These are phyloP conservation scores for Timema podura DNA, from an alignment of 2,888 invertebrate genomes.

Conservation along the genomic window DNA sequence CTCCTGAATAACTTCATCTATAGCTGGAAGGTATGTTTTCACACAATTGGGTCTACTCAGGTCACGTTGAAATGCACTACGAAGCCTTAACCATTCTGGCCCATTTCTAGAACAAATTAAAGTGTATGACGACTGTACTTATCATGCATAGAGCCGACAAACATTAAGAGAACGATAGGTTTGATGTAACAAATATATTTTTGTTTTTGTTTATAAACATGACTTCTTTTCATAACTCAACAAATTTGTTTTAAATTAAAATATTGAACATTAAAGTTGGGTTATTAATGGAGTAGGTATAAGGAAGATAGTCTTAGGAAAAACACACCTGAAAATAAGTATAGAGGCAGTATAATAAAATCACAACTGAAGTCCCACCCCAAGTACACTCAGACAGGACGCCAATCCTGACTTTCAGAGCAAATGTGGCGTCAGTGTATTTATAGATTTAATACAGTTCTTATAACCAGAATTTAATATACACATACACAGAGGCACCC, in stretches of 20 bases:
- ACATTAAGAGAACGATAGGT: too few species aligned
- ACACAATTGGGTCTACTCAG: slow-evolving; percentile 70
- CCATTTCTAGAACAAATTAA: slow-evolving; percentile 65
- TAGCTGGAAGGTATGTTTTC: slow-evolving; percentile 58
- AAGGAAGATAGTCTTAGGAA: not conserved
- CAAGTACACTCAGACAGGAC: too few species aligned
- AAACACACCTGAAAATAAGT: not conserved
- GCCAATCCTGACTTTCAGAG: too few species aligned
- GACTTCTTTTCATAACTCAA: not conserved
- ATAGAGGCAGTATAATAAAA: not conserved
- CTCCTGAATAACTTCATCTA: slow-evolving; percentile 61
- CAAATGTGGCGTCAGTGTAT: too few species aligned
- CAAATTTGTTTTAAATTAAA: not conserved
- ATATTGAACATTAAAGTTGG: too few species aligned
- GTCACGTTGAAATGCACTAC: slow-evolving; percentile 75
- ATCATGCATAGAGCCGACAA: too few species aligned
- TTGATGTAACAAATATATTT: too few species aligned
- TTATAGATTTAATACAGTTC: too few species aligned
- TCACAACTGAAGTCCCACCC: not conserved
- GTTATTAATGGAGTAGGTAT: too few species aligned
- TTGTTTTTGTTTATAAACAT: too few species aligned
- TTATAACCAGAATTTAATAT: too few species aligned
- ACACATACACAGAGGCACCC: too few species aligned
- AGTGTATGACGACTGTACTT: not conserved
- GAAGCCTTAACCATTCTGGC: slow-evolving; percentile 72